These are phyloP conservation scores for Denticeps clupeoides DNA, from an alignment of 2,797 vertebrate genomes.

Conservation along the genomic window DNA sequence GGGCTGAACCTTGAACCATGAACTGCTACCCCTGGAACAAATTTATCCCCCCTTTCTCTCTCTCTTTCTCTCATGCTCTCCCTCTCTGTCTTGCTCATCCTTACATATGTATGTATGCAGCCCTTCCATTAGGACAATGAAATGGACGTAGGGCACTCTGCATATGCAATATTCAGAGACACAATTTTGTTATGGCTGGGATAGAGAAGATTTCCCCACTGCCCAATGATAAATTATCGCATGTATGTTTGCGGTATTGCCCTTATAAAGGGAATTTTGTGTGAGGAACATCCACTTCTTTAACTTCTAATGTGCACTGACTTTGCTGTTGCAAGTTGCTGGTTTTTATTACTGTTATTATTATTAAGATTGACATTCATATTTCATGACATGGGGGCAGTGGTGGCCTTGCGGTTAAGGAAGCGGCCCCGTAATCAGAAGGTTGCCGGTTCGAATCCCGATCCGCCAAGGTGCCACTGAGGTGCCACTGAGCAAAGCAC, in stretches of 20 bases:
- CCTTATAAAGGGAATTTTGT: neutral
- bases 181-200: constrained; percentile 56
- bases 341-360: no score
- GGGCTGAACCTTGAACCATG: constrained; percentile 81
- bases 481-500: no score
- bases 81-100: constrained; percentile 15
- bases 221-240: neutral
- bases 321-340: no score
- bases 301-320: no score
- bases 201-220: constrained; percentile 43
- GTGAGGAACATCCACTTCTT: no score
- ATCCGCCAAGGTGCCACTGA: no score
- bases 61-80: constrained; percentile 3
- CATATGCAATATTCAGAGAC: constrained; percentile 57
- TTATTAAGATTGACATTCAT: no score
- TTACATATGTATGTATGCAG: constrained; percentile 23
- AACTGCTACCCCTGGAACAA: constrained; percentile 68
- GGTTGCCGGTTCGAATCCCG: no score
- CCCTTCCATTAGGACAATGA: constrained; percentile 77
- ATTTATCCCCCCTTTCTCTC: constrained; percentile 1
- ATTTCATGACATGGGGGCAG: no score
- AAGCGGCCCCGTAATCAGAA: no score
- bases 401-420: no score
- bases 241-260: neutral
- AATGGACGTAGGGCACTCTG: constrained; percentile 49